These are phyloP conservation scores for Hemiprocne comata DNA, from an alignment of 2,113 vertebrate genomes.

Conservation along the genomic window DNA sequence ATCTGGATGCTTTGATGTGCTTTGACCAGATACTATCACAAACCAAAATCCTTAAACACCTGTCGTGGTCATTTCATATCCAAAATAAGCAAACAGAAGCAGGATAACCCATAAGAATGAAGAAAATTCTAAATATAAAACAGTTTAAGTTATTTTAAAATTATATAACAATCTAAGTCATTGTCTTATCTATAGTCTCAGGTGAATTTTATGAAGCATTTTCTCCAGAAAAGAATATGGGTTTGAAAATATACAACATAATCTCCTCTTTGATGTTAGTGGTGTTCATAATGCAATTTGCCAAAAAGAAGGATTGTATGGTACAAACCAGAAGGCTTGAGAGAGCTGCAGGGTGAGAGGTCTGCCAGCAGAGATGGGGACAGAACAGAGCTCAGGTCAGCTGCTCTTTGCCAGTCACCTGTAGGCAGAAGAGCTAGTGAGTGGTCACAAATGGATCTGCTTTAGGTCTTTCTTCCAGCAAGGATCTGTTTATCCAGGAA, in stretches of 20 bases:
- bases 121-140: not conserved
- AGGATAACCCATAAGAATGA: not conserved
- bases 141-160: not conserved
- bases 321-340: not conserved
- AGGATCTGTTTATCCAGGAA: not conserved
- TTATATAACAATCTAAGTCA: rapidly evolving
- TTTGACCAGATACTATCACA: not conserved
- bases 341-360: not conserved
- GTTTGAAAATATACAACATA: not conserved
- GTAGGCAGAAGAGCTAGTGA: not conserved
- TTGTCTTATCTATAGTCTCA: not conserved
- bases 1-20: not conserved
- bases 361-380: not conserved
- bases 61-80: not conserved
- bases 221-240: not conserved
- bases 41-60: not conserved
- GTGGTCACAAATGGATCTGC: not conserved
- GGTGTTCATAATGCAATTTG: not conserved
- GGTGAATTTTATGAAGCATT: not conserved
- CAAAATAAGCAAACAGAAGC: not conserved
- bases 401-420: not conserved
- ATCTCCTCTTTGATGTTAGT: not conserved
- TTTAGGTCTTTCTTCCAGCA: not conserved
- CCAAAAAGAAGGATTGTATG: not conserved
- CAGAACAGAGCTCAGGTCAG: not conserved